phyloP scores from a whole-genome alignment of 2,797 vertebrate species.

The Coregonus suidteri region DNA sequence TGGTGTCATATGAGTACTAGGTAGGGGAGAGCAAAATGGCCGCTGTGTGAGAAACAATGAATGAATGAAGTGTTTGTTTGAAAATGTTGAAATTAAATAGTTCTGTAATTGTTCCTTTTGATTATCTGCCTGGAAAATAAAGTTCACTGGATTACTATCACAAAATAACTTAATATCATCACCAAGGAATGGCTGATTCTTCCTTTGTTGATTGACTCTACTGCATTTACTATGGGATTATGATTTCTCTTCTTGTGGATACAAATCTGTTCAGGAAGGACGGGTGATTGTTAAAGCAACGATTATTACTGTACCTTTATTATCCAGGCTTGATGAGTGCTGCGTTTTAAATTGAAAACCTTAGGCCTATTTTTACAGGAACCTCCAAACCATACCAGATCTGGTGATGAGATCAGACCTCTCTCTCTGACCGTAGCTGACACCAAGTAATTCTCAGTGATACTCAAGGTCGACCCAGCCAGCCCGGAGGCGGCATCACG shows the following conservation, averaged over 20 bases:
- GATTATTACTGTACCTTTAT: not conserved
- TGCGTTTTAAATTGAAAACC: not conserved
- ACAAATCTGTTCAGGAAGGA: not conserved
- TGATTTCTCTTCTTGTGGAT: not conserved
- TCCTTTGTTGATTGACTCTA: not conserved
- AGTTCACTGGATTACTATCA: not conserved
- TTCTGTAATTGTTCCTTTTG: not conserved
- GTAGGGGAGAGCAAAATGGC: not conserved
- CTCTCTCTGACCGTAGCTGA: not conserved
- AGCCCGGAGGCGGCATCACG: not conserved
- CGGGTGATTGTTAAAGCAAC: not conserved
- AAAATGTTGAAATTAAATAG: not conserved
- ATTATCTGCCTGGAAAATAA: too few species aligned
- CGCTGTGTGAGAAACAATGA: not conserved
- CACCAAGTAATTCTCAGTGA: too few species aligned
- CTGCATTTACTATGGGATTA: not conserved
- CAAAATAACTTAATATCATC: not conserved
- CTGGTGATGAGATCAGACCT: conserved; percentile 19
- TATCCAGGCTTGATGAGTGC: not conserved
- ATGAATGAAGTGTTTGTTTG: not conserved
- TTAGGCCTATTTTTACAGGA: not conserved
- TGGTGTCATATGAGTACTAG: not conserved
- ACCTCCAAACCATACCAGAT: conserved; percentile 16
- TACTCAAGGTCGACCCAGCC: not conserved
- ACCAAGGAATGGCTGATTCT: not conserved